Conservation (phyloP, 2,797 vertebrate genomes). For the Anniella stebbinsi region DNA sequence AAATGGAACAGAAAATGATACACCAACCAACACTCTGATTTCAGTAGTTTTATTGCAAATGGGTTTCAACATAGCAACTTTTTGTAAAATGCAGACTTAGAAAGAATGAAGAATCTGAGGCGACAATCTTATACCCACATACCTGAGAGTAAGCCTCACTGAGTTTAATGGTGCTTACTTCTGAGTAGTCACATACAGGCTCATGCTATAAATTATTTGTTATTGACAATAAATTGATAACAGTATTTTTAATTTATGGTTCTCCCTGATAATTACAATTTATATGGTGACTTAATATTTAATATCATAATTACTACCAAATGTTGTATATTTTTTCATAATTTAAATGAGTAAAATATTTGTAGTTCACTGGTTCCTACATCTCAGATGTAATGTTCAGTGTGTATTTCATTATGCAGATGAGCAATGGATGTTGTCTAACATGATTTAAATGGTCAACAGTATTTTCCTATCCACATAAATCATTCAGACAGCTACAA, state of each 20-base stretch:
- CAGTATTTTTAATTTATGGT: constrained; percentile 72
- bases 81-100: constrained; percentile 51
- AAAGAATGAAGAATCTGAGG: constrained; percentile 21
- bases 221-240: constrained; percentile 69
- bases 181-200: neutral
- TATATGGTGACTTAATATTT: constrained; percentile 76
- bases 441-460: constrained; percentile 84
- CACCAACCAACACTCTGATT: constrained; percentile 58
- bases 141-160: neutral
- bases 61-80: constrained; percentile 56
- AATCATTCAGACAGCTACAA: constrained; percentile 79
- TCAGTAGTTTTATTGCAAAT: constrained; percentile 60
- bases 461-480: constrained; percentile 83
- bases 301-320: constrained; percentile 76
- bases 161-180: neutral
- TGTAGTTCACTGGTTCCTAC: constrained; percentile 73
- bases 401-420: constrained; percentile 81
- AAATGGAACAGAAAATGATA: constrained; percentile 66
- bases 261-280: constrained; percentile 76
- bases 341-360: constrained; percentile 78
- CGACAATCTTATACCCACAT: neutral
- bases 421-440: constrained; percentile 78
- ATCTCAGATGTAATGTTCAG: constrained; percentile 71
- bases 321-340: constrained; percentile 77
- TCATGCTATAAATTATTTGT: constrained; percentile 62